phyloP scores from a whole-genome alignment of 1,140 invertebrate species.

The Bradynema listronoti region DNA sequence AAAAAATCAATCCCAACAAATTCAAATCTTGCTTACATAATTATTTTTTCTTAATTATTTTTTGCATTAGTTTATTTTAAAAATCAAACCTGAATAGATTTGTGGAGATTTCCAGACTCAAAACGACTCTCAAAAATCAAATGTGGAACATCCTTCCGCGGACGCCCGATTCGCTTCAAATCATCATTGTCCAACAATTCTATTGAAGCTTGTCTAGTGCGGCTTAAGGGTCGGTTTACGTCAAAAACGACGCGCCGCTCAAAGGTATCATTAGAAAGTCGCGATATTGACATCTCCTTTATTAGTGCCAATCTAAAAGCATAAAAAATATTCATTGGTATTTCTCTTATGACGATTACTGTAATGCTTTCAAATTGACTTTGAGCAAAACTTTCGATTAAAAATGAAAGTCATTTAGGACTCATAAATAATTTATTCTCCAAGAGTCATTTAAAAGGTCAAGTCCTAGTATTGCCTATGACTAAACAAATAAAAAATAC shows the following conservation, averaged over 20 bases:
- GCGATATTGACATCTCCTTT: constrained; percentile 25
- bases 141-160: constrained; percentile 61
- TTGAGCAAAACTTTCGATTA: too few species aligned
- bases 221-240: constrained; percentile 63
- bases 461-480: too few species aligned
- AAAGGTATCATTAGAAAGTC: constrained; percentile 10
- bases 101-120: constrained; percentile 87
- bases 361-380: too few species aligned
- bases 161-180: constrained; percentile 56
- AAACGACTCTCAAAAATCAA: constrained; percentile 87
- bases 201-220: not conserved
- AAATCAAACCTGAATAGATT: constrained; percentile 74
- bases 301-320: constrained; percentile 24
- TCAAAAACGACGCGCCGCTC: constrained; percentile 67
- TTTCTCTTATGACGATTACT: too few species aligned
- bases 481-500: too few species aligned
- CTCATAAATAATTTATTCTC: too few species aligned
- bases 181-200: constrained; percentile 24
- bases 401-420: too few species aligned
- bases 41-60: not conserved
- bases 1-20: not conserved
- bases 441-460: too few species aligned
- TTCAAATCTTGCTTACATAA: not conserved
- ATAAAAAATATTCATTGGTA: constrained; percentile 1
- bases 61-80: too few species aligned